Evolutionary conservation across 2,888 invertebrate genomes (phyloP).

Genomic region (Helicoverpa assulta): DNA sequence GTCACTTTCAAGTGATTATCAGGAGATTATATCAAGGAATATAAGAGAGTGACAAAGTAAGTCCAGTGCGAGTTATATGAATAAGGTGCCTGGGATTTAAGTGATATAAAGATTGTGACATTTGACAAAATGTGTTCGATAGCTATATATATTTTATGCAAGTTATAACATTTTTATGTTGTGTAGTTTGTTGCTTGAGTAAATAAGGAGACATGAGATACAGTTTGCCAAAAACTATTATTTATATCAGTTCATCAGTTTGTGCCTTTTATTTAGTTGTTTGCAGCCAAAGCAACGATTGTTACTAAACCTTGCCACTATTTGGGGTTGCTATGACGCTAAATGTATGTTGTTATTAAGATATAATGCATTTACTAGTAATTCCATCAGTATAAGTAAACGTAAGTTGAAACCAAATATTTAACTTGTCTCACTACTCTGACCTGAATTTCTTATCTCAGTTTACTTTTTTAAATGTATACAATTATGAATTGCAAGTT

Average conservation of each 20-base stretch:
- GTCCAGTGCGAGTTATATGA: slow-evolving; percentile 20
- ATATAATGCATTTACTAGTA: slow-evolving; percentile 51
- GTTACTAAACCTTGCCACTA: slow-evolving; percentile 16
- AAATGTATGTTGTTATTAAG: slow-evolving; percentile 12
- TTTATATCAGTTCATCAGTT: slow-evolving; percentile 32
- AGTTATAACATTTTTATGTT: slow-evolving; percentile 55
- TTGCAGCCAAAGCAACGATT: slow-evolving; percentile 20
- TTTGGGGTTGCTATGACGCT: slow-evolving; percentile 26
- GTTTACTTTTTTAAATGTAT: slow-evolving; percentile 7
- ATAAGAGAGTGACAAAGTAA: slow-evolving; percentile 21
- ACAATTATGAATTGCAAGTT: slow-evolving; percentile 28
- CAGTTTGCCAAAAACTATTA: slow-evolving; percentile 52
- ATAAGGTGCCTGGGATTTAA: slow-evolving; percentile 35
- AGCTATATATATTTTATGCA: slow-evolving; percentile 55
- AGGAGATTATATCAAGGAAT: slow-evolving; percentile 7
- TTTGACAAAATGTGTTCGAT: slow-evolving; percentile 56
- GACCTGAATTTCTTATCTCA: not conserved
- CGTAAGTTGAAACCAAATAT: slow-evolving; percentile 52
- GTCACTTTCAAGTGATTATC: slow-evolving; percentile 2
- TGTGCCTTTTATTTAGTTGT: slow-evolving; percentile 37
- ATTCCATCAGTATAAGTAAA: slow-evolving; percentile 13
- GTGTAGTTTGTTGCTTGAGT: slow-evolving; percentile 40
- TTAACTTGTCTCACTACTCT: slow-evolving; percentile 17
- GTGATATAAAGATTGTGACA: slow-evolving; percentile 50
- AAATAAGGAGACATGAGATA: slow-evolving; percentile 17